These are phyloP conservation scores for Caenorhabditis zanzibari DNA, from an alignment of 2,888 invertebrate species.

Conservation along the genomic window DNA sequence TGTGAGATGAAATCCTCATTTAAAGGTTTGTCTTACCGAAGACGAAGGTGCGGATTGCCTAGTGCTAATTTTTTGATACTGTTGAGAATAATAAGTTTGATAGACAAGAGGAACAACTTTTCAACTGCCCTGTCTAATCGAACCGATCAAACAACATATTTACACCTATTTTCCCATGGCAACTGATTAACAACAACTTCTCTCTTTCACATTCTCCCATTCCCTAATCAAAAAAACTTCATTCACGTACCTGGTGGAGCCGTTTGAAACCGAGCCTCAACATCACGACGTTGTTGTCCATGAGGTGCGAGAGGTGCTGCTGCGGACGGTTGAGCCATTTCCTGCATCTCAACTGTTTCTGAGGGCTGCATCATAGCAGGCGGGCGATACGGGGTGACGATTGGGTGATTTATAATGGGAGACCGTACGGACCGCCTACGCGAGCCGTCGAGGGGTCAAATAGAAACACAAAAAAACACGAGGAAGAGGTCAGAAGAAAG, in stretches of 20 bases:
- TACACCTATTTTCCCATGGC: neutral
- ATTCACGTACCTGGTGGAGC: neutral
- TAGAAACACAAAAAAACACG: neutral
- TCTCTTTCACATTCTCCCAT: neutral
- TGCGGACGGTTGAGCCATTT: conserved; percentile 33
- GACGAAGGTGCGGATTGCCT: too few relatives aligned
- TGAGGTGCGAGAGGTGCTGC: neutral
- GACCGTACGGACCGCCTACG: conserved; percentile 23
- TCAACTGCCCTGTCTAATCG: neutral
- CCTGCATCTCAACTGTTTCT: conserved; percentile 65
- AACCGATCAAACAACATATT: neutral
- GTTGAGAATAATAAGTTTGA: too few relatives aligned
- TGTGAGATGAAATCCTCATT: too few relatives aligned
- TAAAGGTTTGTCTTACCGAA: too few relatives aligned
- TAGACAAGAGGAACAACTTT: too few relatives aligned
- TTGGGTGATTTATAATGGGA: conserved; percentile 21
- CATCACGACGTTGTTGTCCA: conserved; percentile 18
- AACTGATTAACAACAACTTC: neutral
- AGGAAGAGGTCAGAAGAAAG: neutral
- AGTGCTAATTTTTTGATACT: too few relatives aligned
- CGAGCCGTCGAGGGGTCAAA: conserved; percentile 13
- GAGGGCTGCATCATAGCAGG: conserved; percentile 40
- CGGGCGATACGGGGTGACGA: conserved; percentile 48
- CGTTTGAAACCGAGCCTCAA: conserved; percentile 11
- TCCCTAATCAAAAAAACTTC: neutral